Evolutionary conservation across 2,888 invertebrate species (phyloP), one percentile per base, ranked within the genome.

Genomic region (Hipparchia sbordonii): DNA sequence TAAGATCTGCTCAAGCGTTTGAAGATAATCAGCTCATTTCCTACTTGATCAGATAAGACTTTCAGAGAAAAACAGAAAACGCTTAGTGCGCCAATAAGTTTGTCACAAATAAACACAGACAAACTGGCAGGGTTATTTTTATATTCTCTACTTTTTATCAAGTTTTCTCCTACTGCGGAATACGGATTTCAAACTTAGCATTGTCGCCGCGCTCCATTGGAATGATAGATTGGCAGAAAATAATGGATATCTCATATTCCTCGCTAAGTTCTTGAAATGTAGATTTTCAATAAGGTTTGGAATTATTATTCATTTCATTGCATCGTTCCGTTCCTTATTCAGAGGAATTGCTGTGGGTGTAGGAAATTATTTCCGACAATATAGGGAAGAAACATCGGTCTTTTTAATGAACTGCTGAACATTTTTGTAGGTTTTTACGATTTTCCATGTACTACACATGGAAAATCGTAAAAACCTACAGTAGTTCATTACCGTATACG

Each of bases 221-320:
- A 48, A 48, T 62, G 48, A 46, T 62, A 45, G 46, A 48, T 48
- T 63, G 8, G 10, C 3, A 48, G 13, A 48, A n/a, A 48, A 63
- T 63, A 63, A 63, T 63, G 63, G 48, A 48, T 63, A 63, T 63
- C 51, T 63, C 63, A 63, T 63, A 62, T 62, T 62, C 46, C 62
- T 12, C 48, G 9, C 48, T 62, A 51, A 48, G 63, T 63, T 48
- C 48, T 51, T 9, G 52, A 54, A 66, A 66, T 54, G 66, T 54
- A 66, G 54, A 54, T 54, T 66, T 33, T 66, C 66, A 54, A 54
- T 66, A 66, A 66, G 39, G 39, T 12, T 72, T 66, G 57, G 62
- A 69, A 60, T 69, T 72, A 67, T 69, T 72, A 59, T 63, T 72
- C 63, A 69, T 74, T 72, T 66, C 66, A 13, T 45, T 54, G 66